Percentiles rank a stretch among this genome's conserved stretches.
Conservation (phyloP, 2,113 vertebrate species). For the Caranx melampygus region DNA sequence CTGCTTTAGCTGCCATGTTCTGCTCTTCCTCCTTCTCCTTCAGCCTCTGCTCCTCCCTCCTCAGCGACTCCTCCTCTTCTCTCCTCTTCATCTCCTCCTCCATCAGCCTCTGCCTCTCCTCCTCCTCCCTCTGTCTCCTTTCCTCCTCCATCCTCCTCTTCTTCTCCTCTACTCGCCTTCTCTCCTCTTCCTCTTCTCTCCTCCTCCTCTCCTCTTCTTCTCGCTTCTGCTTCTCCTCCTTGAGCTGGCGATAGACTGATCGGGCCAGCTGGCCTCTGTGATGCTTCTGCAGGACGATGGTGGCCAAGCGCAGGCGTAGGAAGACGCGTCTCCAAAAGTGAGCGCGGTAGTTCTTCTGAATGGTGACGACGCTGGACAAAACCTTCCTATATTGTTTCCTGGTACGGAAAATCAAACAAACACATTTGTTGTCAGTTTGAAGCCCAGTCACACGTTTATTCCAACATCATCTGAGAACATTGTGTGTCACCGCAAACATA, state of each 20-base stretch:
- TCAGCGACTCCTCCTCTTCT: conserved; percentile 47
- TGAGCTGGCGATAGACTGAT: conserved; percentile 81
- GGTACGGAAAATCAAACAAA: neutral
- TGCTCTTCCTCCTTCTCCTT: conserved; percentile 61
- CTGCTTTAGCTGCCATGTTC: conserved; percentile 50
- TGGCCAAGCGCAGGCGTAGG: conserved; percentile 83
- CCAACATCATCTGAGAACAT: neutral
- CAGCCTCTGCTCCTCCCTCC: conserved; percentile 60
- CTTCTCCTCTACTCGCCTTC: conserved; percentile 61
- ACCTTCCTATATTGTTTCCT: conserved; percentile 91
- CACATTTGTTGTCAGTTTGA: neutral
- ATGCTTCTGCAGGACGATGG: conserved; percentile 89
- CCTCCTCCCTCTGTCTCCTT: conserved; percentile 52
- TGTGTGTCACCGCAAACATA: conserved; percentile 27
- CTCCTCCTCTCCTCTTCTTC: conserved; percentile 75
- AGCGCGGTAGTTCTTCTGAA: conserved; percentile 93
- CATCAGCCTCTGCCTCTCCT: conserved; percentile 33
- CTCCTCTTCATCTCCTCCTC: conserved; percentile 58
- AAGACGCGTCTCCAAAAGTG: conserved; percentile 88
- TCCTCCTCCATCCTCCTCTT: conserved; percentile 73
- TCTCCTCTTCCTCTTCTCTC: conserved; percentile 65
- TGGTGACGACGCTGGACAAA: conserved; percentile 85
- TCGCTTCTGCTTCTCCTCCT: conserved; percentile 80
- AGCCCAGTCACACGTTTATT: neutral
- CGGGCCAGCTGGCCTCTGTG: conserved; percentile 87